Percentiles rank a stretch among this genome's conserved stretches.
These are phyloP conservation scores for Vidua macroura DNA, from an alignment of 2,113 vertebrate species.

Conservation along the genomic window DNA sequence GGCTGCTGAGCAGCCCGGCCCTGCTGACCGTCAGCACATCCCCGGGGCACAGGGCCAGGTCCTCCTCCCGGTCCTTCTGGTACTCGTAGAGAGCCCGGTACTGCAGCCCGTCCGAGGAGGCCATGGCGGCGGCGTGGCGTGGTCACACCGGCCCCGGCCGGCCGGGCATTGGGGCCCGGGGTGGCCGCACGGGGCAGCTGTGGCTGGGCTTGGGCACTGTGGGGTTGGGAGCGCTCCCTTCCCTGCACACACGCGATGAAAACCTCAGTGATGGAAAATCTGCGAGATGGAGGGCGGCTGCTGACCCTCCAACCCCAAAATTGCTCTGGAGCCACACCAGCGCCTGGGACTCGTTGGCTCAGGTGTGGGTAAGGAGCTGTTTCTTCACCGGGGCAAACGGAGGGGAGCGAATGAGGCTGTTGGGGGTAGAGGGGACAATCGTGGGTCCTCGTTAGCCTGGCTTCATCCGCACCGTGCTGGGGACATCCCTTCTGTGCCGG, in stretches of 20 bases:
- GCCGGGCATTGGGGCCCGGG: fast-evolving
- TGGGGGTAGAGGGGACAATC: background rate
- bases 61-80: constrained; percentile 76
- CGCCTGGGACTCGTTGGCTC: background rate
- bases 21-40: constrained; percentile 78
- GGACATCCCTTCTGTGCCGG: background rate
- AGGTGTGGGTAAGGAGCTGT: background rate
- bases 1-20: constrained; percentile 55
- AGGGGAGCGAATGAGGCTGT: background rate
- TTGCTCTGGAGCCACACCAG: fast-evolving
- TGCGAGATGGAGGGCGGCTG: background rate
- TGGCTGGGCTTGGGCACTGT: fast-evolving
- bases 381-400: background rate
- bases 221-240: background rate
- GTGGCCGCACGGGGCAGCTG: background rate
- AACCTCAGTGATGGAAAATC: background rate
- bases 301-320: background rate
- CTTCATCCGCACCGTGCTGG: background rate
- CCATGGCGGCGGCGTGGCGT: constrained; percentile 36
- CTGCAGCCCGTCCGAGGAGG: constrained; percentile 76
- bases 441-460: background rate
- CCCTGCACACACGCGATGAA: fast-evolving
- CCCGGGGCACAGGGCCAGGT: constrained; percentile 78
- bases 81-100: constrained; percentile 82
- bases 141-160: background rate